Conservation (phyloP, 1,140 invertebrate species). For the Pachypeltis micranthus region DNA sequence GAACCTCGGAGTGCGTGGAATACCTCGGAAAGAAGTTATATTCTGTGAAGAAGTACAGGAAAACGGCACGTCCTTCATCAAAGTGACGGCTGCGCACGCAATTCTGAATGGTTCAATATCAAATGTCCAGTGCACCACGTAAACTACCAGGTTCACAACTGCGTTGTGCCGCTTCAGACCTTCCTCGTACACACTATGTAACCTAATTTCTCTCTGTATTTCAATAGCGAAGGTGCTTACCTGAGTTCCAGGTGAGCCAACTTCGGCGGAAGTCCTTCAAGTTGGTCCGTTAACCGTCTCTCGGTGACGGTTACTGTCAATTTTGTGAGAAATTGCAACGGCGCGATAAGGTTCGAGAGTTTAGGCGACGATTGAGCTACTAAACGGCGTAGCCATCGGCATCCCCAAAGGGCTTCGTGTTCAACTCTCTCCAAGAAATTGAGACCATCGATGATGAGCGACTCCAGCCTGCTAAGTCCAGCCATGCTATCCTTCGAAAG, state of each 20-base stretch:
- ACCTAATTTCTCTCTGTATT: too few relatives aligned
- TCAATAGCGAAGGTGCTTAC: too few relatives aligned
- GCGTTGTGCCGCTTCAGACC: too few relatives aligned
- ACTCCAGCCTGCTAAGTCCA: constrained; percentile 29
- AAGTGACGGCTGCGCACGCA: too few relatives aligned
- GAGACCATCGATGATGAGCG: constrained; percentile 29
- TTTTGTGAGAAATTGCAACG: constrained; percentile 43
- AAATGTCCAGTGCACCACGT: too few relatives aligned
- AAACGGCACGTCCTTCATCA: too few relatives aligned
- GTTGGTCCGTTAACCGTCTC: constrained; percentile 16
- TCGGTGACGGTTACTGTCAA: constrained; percentile 58
- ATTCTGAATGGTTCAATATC: too few relatives aligned
- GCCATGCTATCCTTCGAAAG: constrained; percentile 33
- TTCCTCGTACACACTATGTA: too few relatives aligned
- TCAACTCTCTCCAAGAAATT: constrained; percentile 27
- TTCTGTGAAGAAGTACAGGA: too few relatives aligned
- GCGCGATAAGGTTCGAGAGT: constrained; percentile 46
- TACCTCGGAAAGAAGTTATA: too few relatives aligned
- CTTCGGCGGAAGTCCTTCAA: constrained; percentile 43
- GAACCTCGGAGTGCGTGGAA: too few relatives aligned
- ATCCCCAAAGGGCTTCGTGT: constrained; percentile 26
- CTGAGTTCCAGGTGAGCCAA: constrained; percentile 62
- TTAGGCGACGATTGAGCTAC: constrained; percentile 27
- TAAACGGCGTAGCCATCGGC: constrained; percentile 27
- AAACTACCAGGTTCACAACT: too few relatives aligned